Percentiles rank a stretch among this genome's conserved stretches.
Evolutionary conservation across 2,888 invertebrate species (phyloP).

Genomic region (Eupithecia abbreviata): DNA sequence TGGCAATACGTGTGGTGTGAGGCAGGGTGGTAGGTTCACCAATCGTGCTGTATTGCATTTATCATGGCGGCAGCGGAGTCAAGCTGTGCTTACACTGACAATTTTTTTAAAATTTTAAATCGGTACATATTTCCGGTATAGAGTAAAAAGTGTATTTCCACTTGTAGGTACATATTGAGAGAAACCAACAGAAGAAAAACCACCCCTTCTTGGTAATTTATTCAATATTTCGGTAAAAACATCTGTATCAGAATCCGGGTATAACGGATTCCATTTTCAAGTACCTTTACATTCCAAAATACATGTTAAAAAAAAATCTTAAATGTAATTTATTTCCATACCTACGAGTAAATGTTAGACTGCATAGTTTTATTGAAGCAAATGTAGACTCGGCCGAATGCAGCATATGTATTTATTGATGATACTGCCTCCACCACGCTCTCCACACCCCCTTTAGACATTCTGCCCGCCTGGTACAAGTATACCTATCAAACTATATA

Average conservation of each 20-base stretch:
- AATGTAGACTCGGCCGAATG: not conserved
- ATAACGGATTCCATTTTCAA: not conserved
- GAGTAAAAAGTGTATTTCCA: not conserved
- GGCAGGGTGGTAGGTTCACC: not conserved
- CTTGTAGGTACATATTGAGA: not conserved
- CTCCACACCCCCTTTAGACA: not conserved
- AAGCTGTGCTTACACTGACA: not conserved
- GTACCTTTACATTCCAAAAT: not conserved
- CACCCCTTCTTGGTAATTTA: not conserved
- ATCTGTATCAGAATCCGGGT: too few species aligned
- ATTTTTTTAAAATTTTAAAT: not conserved
- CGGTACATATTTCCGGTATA: not conserved
- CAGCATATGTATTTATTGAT: not conserved
- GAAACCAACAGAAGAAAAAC: not conserved
- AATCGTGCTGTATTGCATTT: not conserved
- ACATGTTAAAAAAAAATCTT: not conserved
- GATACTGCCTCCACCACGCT: not conserved
- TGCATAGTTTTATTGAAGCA: not conserved
- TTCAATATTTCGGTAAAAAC: too few species aligned
- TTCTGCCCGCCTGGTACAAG: slow-evolving; percentile 1
- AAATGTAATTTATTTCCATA: not conserved
- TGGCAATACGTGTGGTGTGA: not conserved
- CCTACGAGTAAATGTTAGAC: not conserved
- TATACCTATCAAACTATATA: not conserved
- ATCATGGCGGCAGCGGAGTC: not conserved